Evolutionary conservation across 2,113 vertebrate genomes (phyloP).

Genomic region (Bos indicus): DNA sequence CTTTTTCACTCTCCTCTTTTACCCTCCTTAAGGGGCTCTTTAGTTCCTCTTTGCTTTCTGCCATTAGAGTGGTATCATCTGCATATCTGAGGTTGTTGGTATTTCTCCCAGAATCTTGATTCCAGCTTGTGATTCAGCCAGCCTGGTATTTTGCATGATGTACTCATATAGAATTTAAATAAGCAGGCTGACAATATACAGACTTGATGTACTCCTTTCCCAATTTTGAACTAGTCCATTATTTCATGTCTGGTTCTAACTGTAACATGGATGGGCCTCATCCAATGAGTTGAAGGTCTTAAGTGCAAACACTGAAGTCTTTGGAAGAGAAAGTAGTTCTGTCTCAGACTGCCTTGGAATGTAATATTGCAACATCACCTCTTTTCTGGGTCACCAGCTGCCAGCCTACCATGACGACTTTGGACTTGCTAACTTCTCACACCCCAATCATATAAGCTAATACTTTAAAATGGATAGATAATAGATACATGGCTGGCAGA

Average conservation of each 20-base stretch:
- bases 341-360: background rate
- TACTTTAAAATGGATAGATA: background rate
- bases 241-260: background rate
- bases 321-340: background rate
- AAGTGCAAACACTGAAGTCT: background rate
- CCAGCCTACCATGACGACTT: background rate
- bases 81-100: background rate
- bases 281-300: background rate
- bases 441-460: background rate
- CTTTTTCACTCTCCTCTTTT: background rate
- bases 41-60: background rate
- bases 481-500: background rate
- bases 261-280: background rate
- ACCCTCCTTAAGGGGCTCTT: background rate
- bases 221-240: background rate
- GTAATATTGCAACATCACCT: background rate
- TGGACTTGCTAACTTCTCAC: background rate
- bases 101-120: background rate
- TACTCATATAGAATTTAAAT: background rate
- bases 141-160: background rate
- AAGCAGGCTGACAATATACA: background rate
- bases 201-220: background rate
- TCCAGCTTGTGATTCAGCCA: background rate
- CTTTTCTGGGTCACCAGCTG: background rate
- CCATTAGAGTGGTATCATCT: background rate